Base-by-base conservation (phyloP, 2,113 vertebrate genomes). In the Anguilla japonica region DNA sequence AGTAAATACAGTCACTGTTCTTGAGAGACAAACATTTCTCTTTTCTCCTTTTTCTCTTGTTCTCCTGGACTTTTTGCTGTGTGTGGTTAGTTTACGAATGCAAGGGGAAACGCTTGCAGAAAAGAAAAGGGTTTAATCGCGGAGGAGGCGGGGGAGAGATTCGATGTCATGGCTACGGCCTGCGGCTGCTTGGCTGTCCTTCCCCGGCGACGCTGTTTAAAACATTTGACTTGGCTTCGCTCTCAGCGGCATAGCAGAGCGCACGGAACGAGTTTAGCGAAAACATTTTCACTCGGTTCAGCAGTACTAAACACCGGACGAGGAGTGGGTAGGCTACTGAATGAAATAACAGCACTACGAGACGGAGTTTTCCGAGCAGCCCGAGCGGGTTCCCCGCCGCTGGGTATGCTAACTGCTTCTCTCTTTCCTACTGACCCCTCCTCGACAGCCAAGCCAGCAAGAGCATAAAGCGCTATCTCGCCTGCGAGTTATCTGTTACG, bases 171-270 rank as follows among this genome's bases (percentile, higher is more conserved):
- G 67, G 81, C 79, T 79, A 82, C 63, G 57, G 87, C 60, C 84
- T 57, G 22, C 40, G 41, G 20, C 63, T 88, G 41, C 63, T 84
- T 80, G 82, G 86, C 84, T 81, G 83, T 83, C 57, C 57, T 87
- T 87, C 91, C 92, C 91, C 39, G 34, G 85, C 94, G 92, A 89
- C 90, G 1, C 34, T 94, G 92, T 86, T 92, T 95, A 93, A 96
- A 95, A 93, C 93, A 96, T 94, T 87, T 94, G 91, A 96, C 95
- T 96, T 94, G 40, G 41, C 85, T 88, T 86, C 57, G 80, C 53
- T 57, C 43, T 83, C 9, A 22, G 60, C 4, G 40, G 78, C 40
- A 18, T 41, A 39, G 71, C 84, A 80, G 82, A 67, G 78, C 86
- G 85, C 85, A 87, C 88, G 34, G 41, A 63, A 46, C 63, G 22